A percentile compares a stretch with the other conserved stretches of the same genome.
These are phyloP conservation scores for Ethmia dodecea DNA, from an alignment of 2,888 invertebrate species.

Conservation along the genomic window DNA sequence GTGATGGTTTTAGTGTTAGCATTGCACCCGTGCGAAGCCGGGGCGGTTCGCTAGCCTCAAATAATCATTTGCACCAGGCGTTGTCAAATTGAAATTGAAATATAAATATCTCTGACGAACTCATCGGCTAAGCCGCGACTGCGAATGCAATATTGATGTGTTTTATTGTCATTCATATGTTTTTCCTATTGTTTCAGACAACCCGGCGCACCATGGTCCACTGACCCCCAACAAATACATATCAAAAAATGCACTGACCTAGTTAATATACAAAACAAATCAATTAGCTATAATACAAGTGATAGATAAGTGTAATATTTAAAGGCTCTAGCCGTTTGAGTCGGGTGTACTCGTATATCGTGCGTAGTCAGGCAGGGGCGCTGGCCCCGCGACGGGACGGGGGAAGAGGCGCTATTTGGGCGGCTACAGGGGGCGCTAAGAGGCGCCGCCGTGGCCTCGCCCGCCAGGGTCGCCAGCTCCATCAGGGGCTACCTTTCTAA, in stretches of 20 bases:
- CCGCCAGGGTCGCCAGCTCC: slow-evolving; percentile 84
- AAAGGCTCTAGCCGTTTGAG: too few relatives aligned
- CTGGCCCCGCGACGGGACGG: slow-evolving; percentile 25
- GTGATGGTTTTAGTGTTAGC: too few relatives aligned
- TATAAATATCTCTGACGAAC: too few relatives aligned
- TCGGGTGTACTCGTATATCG: too few relatives aligned
- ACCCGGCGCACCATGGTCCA: slow-evolving; percentile 55
- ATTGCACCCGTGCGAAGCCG: too few relatives aligned
- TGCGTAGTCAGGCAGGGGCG: slow-evolving; percentile 2
- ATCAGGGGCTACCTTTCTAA: slow-evolving; percentile 84
- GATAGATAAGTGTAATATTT: background rate
- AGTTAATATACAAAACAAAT: slow-evolving; percentile 18
- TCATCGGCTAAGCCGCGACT: too few relatives aligned
- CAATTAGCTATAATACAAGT: slow-evolving; percentile 2
- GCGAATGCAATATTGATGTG: too few relatives aligned
- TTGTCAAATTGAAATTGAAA: too few relatives aligned
- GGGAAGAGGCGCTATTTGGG: slow-evolving; percentile 80
- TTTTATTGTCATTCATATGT: too few relatives aligned
- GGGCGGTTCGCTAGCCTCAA: too few relatives aligned
- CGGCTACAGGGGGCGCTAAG: slow-evolving; percentile 82
- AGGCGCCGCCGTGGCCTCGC: slow-evolving; percentile 83
- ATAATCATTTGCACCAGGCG: too few relatives aligned
- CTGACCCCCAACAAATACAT: slow-evolving; percentile 52
- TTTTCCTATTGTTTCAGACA: slow-evolving; percentile 48
- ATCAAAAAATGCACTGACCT: slow-evolving; percentile 69